Evolutionary conservation across 2,888 invertebrate genomes (phyloP), one percentile per base, ranked within the genome.

Genomic region (Pinctada fucata): DNA sequence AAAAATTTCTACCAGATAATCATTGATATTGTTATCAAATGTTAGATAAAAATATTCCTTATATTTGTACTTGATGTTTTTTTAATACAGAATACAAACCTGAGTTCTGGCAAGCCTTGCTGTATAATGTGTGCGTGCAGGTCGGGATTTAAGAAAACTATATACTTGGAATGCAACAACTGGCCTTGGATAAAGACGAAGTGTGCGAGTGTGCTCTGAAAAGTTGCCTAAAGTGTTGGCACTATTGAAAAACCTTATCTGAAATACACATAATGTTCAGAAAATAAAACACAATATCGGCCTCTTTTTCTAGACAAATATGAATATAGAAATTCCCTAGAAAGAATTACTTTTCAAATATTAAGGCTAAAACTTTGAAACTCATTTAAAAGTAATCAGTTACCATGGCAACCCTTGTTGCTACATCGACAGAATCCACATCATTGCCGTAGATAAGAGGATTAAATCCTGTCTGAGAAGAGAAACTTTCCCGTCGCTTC

Each of bases 151-250:
- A 10, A 99, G 94, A 91, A 99, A 99, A 91, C 97, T 97, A 93
- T 98, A 97, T 89, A 98, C 97, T 93, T 99, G 99, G 90, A 99
- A 98, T 3, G 99, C 99, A 3, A 99, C 99, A 2, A 99, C 99
- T 0, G 99, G 99, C 76, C 99, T 94, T 1, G 99, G 99, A 93
- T 99, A 99, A 0, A 99, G 94, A 0, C 99, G 95, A 79, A 99
- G 93, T 0, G 99, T 99, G 79, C 99, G 94, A 1, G 99, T 99
- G 93, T 99, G 99, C 90, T 99, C 99, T 86, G 97, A 96, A 91
- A 99, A 99, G 92, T 99, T 99, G 0, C 98, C 99, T 87, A 99
- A 93, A 8, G 98, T 95, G 91, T 99, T 99, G 90, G 98, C 96
- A 0, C 99, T 99, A 93, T 99, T 99, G 94, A 99, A 99, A 93